Conservation (phyloP, 2,797 vertebrate species). For the Eremophila alpestris region DNA sequence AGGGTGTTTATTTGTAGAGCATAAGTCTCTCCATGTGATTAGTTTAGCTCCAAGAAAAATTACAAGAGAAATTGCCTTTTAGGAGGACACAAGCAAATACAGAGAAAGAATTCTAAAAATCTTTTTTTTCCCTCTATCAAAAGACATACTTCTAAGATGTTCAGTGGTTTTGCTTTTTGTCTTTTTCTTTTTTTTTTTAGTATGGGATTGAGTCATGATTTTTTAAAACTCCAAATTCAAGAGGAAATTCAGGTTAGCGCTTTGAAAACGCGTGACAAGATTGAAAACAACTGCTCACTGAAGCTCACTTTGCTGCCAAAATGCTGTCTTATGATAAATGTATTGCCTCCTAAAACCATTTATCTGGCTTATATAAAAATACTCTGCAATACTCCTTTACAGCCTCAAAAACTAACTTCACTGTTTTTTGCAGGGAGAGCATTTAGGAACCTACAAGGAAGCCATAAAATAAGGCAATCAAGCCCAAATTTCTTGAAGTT, state of each 20-base stretch:
- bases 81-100: not conserved
- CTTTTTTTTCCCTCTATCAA: not conserved
- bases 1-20: not conserved
- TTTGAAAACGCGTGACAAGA: not conserved
- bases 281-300: slow-evolving; percentile 54
- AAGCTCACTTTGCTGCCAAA: slow-evolving; percentile 55
- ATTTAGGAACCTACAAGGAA: slow-evolving; percentile 45
- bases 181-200: not conserved
- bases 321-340: slow-evolving; percentile 53
- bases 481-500: not conserved
- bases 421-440: not conserved
- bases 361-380: slow-evolving; percentile 56
- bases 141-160: not conserved
- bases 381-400: slow-evolving; percentile 1
- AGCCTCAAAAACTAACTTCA: slow-evolving; percentile 18
- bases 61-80: not conserved
- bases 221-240: slow-evolving; percentile 39
- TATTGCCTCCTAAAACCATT: slow-evolving; percentile 51
- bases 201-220: slow-evolving; percentile 3
- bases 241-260: slow-evolving; percentile 40
- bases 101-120: not conserved
- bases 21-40: not conserved
- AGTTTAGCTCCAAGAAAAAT: not conserved
- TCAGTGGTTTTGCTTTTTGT: not conserved
- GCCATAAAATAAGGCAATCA: slow-evolving; percentile 35